Base-by-base conservation (phyloP, 2,888 invertebrate genomes). In the Dioctria rufipes region DNA sequence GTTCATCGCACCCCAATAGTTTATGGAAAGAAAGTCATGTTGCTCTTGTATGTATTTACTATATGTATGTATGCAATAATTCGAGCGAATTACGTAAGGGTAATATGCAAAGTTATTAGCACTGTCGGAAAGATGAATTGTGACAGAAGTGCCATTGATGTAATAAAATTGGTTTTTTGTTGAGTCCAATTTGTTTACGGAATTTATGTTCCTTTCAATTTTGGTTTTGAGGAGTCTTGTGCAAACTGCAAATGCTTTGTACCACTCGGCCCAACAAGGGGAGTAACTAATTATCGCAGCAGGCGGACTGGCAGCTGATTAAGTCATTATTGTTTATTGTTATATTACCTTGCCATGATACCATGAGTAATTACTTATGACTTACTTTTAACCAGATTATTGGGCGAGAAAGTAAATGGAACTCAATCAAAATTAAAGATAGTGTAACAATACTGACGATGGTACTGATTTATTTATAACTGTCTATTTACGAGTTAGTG, bases 111-210 rank as follows among this genome's bases (percentile, higher is more conserved):
- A 69, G 69, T 69, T 51, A 69, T 69, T 69, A 51, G 43, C 11
- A 46, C 11, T 4, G 54, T n/a, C 11, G 4, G 11, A 54, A 54
- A 54, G 46, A 54, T 54, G 54, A 11, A 54, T 54, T 69, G 51
- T 37, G 69, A 3, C 69, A 37, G 69, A 67, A 25, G 13, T 43
- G 43, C 46, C 25, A 69, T 69, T 69, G 69, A 69, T 69, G 69
- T 39, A 69, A 69, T 69, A 69, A 69, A 69, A 54, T 69, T 69
- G 37, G 69, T 51, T 69, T 69, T 67, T 69, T 69, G 69, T 51
- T 42, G 51, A 25, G 37, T 8, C 37, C 49, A 69, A 69, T 69
- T 69, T 69, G 69, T 69, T 69, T 69, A 49, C 49, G 69, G 37
- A 49, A 49, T 49, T 69, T 69, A 69, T 69, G 49, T 49, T 54